These are phyloP conservation scores for Eutolmus rufibarbis DNA, from an alignment of 2,888 invertebrate genomes.

Conservation along the genomic window DNA sequence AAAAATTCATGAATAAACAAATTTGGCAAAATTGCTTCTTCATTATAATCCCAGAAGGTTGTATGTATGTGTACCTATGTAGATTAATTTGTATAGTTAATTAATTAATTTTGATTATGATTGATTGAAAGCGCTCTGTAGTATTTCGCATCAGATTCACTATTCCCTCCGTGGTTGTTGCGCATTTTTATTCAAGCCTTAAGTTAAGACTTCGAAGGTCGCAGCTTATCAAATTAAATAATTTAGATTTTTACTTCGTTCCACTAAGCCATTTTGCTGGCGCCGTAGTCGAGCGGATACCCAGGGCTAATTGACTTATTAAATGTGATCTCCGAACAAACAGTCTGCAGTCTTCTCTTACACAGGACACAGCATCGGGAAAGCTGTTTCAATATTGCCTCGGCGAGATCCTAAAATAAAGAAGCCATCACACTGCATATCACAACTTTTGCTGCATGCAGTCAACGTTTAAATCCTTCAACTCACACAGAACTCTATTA, in stretches of 20 bases:
- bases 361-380: not conserved
- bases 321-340: not conserved
- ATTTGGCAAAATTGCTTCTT: not conserved
- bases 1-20: no score
- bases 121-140: not conserved
- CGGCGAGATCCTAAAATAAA: conserved; percentile 27
- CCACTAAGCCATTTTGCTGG: not conserved
- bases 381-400: conserved; percentile 14
- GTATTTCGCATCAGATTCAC: not conserved
- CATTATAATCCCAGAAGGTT: not conserved
- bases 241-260: not conserved
- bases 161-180: not conserved
- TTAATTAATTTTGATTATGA: not conserved
- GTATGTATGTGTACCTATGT: not conserved
- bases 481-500: conserved; percentile 30
- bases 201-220: not conserved
- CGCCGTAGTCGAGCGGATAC: not conserved
- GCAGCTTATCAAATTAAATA: not conserved
- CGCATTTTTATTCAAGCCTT: not conserved
- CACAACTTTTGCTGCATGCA: conserved; percentile 37
- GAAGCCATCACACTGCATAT: conserved; percentile 30
- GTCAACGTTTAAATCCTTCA: conserved; percentile 32
- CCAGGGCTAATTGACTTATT: not conserved
- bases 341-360: not conserved
- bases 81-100: not conserved